Conservation (phyloP, 2,113 vertebrate species). For the Eudyptes chrysolophus region DNA sequence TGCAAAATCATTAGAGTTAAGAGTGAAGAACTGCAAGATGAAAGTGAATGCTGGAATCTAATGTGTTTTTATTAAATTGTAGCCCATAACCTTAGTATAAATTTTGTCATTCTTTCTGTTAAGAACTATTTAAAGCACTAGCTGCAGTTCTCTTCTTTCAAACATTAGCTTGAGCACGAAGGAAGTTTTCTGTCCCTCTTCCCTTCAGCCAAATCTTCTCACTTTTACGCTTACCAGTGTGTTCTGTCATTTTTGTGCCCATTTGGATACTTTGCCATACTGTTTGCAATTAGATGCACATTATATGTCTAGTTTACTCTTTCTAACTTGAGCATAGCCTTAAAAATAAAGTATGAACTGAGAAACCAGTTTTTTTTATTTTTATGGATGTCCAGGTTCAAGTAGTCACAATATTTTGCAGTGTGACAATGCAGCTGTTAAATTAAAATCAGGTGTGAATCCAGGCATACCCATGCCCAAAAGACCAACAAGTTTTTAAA, state of each 20-base stretch:
- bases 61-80: not conserved
- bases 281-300: not conserved
- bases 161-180: not conserved
- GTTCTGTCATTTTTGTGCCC: not conserved
- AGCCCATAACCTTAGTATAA: not conserved
- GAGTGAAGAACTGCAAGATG: not conserved
- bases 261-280: not conserved
- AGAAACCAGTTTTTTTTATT: not conserved
- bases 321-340: not conserved
- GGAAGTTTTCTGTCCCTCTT: not conserved
- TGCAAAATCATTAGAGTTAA: not conserved
- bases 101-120: not conserved
- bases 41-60: not conserved
- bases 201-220: not conserved
- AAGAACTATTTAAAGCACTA: not conserved
- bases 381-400: not conserved
- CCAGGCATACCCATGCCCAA: not conserved
- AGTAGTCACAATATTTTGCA: not conserved
- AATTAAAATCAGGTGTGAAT: not conserved
- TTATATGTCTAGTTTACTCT: not conserved
- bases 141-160: not conserved
- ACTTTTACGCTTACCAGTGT: fast-evolving
- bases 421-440: not conserved
- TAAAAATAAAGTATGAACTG: not conserved
- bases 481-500: not conserved